Evolutionary conservation across 2,113 vertebrate genomes (phyloP), one percentile per base, ranked within the genome.

Genomic region (Camelus dromedarius): DNA sequence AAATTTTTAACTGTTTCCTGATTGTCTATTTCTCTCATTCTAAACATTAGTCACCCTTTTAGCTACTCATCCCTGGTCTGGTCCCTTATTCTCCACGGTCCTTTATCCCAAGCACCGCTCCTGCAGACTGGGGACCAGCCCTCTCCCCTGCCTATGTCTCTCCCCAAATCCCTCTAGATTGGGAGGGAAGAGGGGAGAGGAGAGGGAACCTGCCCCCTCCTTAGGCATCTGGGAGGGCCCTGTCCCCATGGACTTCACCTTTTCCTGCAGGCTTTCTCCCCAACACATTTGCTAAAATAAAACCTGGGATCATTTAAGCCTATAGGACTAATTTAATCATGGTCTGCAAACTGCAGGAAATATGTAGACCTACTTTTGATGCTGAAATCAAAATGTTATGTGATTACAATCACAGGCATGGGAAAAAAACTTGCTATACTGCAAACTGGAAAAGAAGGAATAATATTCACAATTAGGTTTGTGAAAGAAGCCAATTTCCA

Each of bases 231-330:
- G 76, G 93, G 96, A 95, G 96, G 97, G 95, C 93, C 95, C 85
- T 96, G 93, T 72, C 87, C 88, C 96, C 89, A 70, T 24, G 93
- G 96, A 96, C 96, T 96, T 95, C 35, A 97, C 86, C 93, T 69
- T 94, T 89, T 79, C 97, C 96, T 97, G 86, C 32, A 82, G 96
- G 97, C 86, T 97, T 93, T 96, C 89, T 95, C 95, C 97, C 97
- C n/a, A 75, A 97, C 96, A 97, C 93, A 98, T 98, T 98, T 97
- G 97, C 97, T 98, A 97, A 98, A 97, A 98, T 97, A 96, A 97
- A 97, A 98, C 97, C 97, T 35, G 22, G 24, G 48, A 62, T 67
- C 12, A 22, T 52, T 89, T 60, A 70, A n/a, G 11, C 8, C 30
- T 30, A 12, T n/a, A 84, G 42, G 60, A 75, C 20, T 60, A 83